Conservation (phyloP, 2,113 vertebrate genomes). For the Oostethus manadensis region DNA sequence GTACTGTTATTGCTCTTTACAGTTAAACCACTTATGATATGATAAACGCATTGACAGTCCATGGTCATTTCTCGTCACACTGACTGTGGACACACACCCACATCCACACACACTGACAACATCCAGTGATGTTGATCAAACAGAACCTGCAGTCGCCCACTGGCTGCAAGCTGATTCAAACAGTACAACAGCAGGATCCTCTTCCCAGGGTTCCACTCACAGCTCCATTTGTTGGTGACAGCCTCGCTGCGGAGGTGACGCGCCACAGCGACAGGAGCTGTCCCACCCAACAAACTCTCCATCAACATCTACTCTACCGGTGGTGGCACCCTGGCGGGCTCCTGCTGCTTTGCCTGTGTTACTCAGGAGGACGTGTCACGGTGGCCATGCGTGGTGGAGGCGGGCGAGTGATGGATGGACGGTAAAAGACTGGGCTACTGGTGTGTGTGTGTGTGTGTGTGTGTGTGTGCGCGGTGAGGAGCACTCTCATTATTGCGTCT, state of each 20-base stretch:
- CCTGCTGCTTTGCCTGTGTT: conserved; percentile 35
- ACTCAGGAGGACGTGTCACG: conserved; percentile 46
- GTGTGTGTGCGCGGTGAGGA: conserved; percentile 37
- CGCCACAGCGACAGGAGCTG: conserved; percentile 54
- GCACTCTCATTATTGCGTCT: conserved; percentile 60
- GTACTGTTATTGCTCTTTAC: background rate
- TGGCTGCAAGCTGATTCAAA: conserved; percentile 61
- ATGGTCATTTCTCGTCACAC: conserved; percentile 50
- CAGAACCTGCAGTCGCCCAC: conserved; percentile 55
- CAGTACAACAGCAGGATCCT: conserved; percentile 59
- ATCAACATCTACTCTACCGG: conserved; percentile 50
- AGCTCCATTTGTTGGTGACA: conserved; percentile 69
- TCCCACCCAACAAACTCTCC: conserved; percentile 27
- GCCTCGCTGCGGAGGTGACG: conserved; percentile 59
- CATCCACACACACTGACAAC: conserved; percentile 7
- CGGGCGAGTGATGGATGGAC: conserved; percentile 42
- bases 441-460: no score
- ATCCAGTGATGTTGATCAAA: conserved; percentile 67
- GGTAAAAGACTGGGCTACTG: conserved; percentile 37
- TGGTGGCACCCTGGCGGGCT: conserved; percentile 47
- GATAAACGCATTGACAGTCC: conserved; percentile 37
- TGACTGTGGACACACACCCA: conserved; percentile 40
- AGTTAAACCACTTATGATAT: conserved; percentile 5
- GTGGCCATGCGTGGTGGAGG: conserved; percentile 9
- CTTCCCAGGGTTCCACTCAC: conserved; percentile 61